Conservation (phyloP, 1,140 invertebrate species). For the Diabrotica virgifera region DNA sequence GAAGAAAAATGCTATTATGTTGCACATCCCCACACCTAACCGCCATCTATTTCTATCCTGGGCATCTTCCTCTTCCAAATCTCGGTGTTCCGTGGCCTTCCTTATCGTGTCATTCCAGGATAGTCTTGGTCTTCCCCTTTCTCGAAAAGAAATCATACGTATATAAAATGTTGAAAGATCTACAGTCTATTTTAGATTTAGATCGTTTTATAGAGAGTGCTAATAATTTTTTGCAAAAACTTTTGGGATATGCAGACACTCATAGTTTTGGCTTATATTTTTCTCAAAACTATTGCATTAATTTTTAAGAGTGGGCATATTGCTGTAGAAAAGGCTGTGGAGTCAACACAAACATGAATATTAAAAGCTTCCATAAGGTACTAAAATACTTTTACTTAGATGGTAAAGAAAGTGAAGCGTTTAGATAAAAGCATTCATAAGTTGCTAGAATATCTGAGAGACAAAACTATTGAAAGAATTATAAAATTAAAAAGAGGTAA, state of each 20-base stretch:
- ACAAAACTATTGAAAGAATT: too few relatives aligned
- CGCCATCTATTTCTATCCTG: too few relatives aligned
- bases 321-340: constrained; percentile 20
- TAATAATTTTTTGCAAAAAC: not conserved
- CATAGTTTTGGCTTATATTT: constrained; percentile 23
- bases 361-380: constrained; percentile 26
- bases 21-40: too few relatives aligned
- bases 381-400: constrained; percentile 26
- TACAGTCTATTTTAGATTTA: not conserved
- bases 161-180: constrained; percentile 25
- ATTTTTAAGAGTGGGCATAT: constrained; percentile 30
- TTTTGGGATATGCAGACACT: not conserved
- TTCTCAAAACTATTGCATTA: constrained; percentile 11
- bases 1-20: too few relatives aligned
- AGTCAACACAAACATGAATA: constrained; percentile 28
- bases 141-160: constrained; percentile 19
- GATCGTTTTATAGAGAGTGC: not conserved
- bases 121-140: too few relatives aligned
- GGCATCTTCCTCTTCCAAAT: too few relatives aligned
- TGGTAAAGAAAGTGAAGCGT: constrained; percentile 26
- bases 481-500: constrained; percentile 19
- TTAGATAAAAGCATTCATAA: constrained; percentile 25
- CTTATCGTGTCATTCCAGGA: too few relatives aligned
- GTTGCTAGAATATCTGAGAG: constrained; percentile 22
- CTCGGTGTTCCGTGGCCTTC: too few relatives aligned